Percentiles rank a stretch among this genome's conserved stretches.
Evolutionary conservation across 2,888 invertebrate genomes (phyloP).

Genomic region (Frankliniella fusca): DNA sequence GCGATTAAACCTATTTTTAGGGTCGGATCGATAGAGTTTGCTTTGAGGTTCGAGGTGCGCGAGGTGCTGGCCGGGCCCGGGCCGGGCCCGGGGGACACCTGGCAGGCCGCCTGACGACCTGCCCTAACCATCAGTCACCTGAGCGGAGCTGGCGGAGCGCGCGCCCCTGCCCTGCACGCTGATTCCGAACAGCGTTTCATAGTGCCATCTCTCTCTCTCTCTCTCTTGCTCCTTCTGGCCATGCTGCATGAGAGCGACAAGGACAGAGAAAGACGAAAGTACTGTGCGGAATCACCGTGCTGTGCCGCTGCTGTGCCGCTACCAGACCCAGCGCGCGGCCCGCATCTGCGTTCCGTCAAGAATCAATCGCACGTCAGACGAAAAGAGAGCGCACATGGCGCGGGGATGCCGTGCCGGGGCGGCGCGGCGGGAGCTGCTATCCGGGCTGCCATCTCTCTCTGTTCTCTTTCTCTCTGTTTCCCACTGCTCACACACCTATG

Average conservation of each 20-base stretch:
- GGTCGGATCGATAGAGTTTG: no score
- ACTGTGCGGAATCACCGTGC: no score
- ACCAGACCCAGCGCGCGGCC: not conserved
- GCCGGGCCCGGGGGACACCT: not conserved
- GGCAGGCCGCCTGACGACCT: constrained; percentile 7
- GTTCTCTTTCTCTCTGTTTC: no score
- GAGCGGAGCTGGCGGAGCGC: no score
- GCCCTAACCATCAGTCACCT: constrained; percentile 5
- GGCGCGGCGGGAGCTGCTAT: not conserved
- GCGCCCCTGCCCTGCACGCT: not conserved
- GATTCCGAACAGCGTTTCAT: no score
- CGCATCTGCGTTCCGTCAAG: not conserved
- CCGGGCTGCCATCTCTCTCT: no score
- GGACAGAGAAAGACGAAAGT: no score
- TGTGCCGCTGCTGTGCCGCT: not conserved
- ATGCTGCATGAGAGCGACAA: no score
- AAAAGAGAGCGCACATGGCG: not conserved
- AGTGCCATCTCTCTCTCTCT: no score
- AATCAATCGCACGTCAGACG: not conserved
- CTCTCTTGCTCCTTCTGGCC: no score
- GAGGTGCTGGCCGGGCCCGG: not conserved
- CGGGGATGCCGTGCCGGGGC: not conserved
- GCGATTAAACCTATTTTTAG: no score
- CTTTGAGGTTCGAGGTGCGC: no score
- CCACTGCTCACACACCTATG: not conserved